A percentile compares a stretch with the other conserved stretches of the same genome.
phyloP scores from a whole-genome alignment of 2,888 invertebrate species.

The Dendrolimus houi region DNA sequence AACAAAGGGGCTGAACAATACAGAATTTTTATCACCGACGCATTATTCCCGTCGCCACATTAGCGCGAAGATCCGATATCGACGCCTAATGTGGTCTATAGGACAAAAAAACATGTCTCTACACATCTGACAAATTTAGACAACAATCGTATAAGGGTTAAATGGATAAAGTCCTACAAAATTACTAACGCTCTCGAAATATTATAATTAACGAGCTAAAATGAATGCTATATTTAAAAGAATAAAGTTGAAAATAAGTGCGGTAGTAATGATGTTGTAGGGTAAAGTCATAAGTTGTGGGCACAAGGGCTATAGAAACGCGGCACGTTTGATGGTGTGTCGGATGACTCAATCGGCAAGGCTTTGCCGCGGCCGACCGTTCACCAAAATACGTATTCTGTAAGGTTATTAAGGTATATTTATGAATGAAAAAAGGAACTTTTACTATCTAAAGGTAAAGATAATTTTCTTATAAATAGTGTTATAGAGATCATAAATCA shows the following conservation, averaged over 20 bases:
- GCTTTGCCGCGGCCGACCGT: conserved; percentile 39
- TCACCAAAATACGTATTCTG: conserved; percentile 20
- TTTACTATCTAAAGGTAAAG: too few relatives aligned
- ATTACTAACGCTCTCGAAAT: conserved; percentile 9
- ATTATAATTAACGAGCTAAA: not conserved
- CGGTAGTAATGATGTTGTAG: conserved; percentile 3
- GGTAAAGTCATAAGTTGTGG: conserved; percentile 32
- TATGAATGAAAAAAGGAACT: too few relatives aligned
- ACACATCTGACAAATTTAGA: conserved; percentile 69
- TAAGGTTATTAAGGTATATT: not conserved
- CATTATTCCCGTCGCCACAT: conserved; percentile 31
- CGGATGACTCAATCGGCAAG: conserved; percentile 69
- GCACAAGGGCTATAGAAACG: conserved; percentile 58
- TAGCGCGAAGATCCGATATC: conserved; percentile 49
- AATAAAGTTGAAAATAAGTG: not conserved
- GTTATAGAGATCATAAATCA: too few relatives aligned
- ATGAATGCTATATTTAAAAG: not conserved
- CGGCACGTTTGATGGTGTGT: conserved; percentile 66
- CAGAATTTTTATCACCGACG: conserved; percentile 15
- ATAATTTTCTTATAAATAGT: too few relatives aligned
- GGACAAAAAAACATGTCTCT: conserved; percentile 34
- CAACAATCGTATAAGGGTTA: conserved; percentile 70
- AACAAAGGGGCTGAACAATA: conserved; percentile 10
- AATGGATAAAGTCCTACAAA: conserved; percentile 49
- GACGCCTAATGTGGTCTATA: conserved; percentile 48